phyloP scores from a whole-genome alignment of 2,113 vertebrate genomes.

The Rhipidura dahli region DNA sequence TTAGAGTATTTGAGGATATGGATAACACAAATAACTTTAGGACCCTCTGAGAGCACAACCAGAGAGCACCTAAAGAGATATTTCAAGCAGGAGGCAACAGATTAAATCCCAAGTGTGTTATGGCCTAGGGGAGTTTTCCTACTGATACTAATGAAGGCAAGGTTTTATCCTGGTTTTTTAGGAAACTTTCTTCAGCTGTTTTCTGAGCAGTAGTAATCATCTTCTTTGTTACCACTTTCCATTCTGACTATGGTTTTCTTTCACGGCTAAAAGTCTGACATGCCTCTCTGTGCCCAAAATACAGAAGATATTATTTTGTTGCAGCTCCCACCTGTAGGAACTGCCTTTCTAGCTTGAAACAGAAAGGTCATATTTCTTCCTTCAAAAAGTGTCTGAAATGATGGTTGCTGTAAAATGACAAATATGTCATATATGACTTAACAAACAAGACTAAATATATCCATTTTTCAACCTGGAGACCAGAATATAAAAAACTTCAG shows the following conservation, averaged over 20 bases:
- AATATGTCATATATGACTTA: neutral
- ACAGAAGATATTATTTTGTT: neutral
- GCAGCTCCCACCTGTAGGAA: neutral
- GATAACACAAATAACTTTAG: neutral
- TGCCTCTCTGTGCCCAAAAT: fast-evolving
- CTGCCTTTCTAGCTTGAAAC: neutral
- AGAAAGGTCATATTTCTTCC: neutral
- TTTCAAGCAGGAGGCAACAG: neutral
- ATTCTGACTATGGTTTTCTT: neutral
- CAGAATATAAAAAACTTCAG: neutral
- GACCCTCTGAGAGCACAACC: neutral
- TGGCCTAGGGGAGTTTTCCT: neutral
- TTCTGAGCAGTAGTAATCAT: neutral
- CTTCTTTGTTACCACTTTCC: neutral
- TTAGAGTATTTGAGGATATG: neutral
- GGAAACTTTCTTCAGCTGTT: neutral
- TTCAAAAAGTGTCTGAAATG: neutral
- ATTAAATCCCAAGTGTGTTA: neutral
- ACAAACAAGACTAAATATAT: neutral
- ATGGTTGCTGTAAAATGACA: neutral
- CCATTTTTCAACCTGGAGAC: neutral
- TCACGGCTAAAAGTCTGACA: neutral
- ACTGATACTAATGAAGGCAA: neutral
- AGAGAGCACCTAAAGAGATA: neutral
- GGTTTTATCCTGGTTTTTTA: neutral